A percentile compares a stretch with the other conserved stretches of the same genome.
Evolutionary conservation across 2,888 invertebrate genomes (phyloP).

Genomic region (Melanostoma mellinum): DNA sequence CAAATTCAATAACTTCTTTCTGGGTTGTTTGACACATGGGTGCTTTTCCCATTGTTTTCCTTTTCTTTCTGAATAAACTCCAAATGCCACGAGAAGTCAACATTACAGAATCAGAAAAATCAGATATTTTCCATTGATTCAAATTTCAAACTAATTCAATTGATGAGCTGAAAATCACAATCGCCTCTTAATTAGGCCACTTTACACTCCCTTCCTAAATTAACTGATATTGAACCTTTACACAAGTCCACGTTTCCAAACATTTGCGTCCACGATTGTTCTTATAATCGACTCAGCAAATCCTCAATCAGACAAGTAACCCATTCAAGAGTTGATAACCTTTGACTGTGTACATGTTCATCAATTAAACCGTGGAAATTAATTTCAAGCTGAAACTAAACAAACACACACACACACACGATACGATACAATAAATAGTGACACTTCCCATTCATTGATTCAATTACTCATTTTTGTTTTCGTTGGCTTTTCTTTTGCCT

Average conservation of each 20-base stretch:
- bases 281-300: neutral
- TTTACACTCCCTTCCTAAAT: neutral
- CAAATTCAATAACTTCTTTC: no score
- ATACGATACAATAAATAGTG: constrained; percentile 4
- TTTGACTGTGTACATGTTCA: constrained; percentile 41
- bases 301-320: neutral
- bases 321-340: constrained; percentile 53
- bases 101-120: no score
- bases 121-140: no score
- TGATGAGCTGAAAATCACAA: no score
- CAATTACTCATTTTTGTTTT: constrained; percentile 56
- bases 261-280: neutral
- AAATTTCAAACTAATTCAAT: no score
- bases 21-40: no score
- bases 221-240: constrained; percentile 5
- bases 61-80: no score
- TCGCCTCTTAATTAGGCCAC: constrained; percentile 2
- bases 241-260: neutral
- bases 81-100: no score
- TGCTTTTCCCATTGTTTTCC: no score
- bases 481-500: neutral
- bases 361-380: constrained; percentile 64
- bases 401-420: neutral
- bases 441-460: constrained; percentile 57
- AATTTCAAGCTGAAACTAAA: constrained; percentile 42